Evolutionary conservation across 2,797 vertebrate species (phyloP).

Genomic region (Rhinatrema bivittatum): DNA sequence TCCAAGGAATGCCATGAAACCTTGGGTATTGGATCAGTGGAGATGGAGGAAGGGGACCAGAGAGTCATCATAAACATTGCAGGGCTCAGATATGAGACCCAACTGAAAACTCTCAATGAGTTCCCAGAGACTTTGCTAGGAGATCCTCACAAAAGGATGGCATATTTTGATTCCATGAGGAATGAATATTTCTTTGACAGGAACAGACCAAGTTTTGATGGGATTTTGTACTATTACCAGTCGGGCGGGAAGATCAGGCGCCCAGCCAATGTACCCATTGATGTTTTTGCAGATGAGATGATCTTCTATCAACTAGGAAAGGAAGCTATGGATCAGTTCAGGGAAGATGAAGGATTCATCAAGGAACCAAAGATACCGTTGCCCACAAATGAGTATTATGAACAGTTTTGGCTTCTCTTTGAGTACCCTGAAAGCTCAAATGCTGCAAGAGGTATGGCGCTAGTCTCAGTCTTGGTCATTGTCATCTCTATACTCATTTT

Average conservation of each 20-base stretch:
- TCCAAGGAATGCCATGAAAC: constrained; percentile 68
- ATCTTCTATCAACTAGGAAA: constrained; percentile 89
- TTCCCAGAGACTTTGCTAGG: constrained; percentile 91
- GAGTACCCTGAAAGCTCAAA: constrained; percentile 96
- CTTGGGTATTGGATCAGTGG: constrained; percentile 66
- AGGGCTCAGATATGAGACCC: constrained; percentile 87
- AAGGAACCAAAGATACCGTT: constrained; percentile 83
- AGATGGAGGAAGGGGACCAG: constrained; percentile 74
- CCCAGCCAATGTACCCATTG: constrained; percentile 88
- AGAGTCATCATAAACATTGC: constrained; percentile 91
- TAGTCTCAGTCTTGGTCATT: constrained; percentile 90
- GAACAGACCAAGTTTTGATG: constrained; percentile 92
- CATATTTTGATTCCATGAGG: constrained; percentile 90
- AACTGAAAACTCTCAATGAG: constrained; percentile 83
- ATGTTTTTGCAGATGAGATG: constrained; percentile 92
- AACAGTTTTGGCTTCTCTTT: constrained; percentile 95
- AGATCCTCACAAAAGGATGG: constrained; percentile 80
- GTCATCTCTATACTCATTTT: constrained; percentile 96
- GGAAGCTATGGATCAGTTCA: constrained; percentile 91
- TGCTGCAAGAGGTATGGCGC: constrained; percentile 79
- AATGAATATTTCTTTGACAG: constrained; percentile 97
- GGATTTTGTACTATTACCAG: constrained; percentile 93
- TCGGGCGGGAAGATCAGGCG: constrained; percentile 88
- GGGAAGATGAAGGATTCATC: constrained; percentile 90
- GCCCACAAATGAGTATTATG: constrained; percentile 79